Conservation (phyloP, 1,140 invertebrate species). For the Megalonaias nervosa region DNA sequence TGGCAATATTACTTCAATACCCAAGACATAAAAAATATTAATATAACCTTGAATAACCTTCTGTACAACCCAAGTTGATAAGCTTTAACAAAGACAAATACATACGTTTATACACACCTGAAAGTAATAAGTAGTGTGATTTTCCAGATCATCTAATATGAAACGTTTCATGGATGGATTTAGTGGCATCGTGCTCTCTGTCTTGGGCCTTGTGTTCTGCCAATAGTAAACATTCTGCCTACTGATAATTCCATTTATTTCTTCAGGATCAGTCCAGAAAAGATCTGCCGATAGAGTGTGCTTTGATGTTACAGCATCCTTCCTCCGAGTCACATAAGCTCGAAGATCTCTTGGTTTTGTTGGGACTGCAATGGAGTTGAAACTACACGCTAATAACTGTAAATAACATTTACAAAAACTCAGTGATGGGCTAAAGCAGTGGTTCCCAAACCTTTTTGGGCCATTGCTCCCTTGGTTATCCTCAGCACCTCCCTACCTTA, state of each 20-base stretch:
- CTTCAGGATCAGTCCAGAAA: conserved; percentile 84
- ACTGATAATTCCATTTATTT: conserved; percentile 82
- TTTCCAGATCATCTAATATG: conserved; percentile 74
- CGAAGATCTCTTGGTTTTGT: conserved; percentile 80
- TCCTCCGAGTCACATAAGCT: conserved; percentile 77
- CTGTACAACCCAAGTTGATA: conserved; percentile 76
- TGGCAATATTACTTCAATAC: not conserved
- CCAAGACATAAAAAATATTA: not conserved
- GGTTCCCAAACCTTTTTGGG: too few species aligned
- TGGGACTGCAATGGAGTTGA: conserved; percentile 76
- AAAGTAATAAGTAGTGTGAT: conserved; percentile 82
- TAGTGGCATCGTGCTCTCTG: conserved; percentile 47
- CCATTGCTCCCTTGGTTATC: too few species aligned
- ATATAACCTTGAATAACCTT: not conserved
- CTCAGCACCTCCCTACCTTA: too few species aligned
- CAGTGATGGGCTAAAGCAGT: too few species aligned
- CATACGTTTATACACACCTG: conserved; percentile 73
- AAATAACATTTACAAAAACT: too few species aligned
- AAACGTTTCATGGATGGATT: conserved; percentile 74
- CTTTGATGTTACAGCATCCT: conserved; percentile 55
- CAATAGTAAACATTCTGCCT: conserved; percentile 80
- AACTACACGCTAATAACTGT: too few species aligned
- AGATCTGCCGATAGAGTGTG: conserved; percentile 70
- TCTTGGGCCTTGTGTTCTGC: conserved; percentile 25
- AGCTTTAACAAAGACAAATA: not conserved